Evolutionary conservation across 2,888 invertebrate species (phyloP).

Genomic region (Mamestra brassicae): DNA sequence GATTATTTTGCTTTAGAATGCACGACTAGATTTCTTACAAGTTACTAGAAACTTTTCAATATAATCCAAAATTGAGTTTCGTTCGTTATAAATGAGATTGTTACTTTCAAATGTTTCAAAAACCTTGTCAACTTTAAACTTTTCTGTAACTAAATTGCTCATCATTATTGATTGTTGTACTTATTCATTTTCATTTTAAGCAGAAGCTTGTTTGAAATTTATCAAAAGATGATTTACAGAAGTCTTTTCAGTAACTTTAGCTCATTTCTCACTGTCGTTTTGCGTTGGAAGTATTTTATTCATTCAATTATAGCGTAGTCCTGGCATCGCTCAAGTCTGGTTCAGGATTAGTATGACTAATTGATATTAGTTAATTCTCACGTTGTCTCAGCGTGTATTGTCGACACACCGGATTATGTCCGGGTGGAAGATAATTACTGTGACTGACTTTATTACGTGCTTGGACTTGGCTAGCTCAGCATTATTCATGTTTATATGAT

Average conservation of each 20-base stretch:
- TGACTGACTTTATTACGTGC: conserved; percentile 46
- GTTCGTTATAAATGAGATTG: conserved; percentile 19
- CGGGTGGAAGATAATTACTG: conserved; percentile 15
- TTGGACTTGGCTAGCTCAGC: not conserved
- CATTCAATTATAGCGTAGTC: conserved; percentile 28
- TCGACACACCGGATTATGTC: conserved; percentile 27
- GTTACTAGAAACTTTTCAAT: conserved; percentile 41
- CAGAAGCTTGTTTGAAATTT: conserved; percentile 40
- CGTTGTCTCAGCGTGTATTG: conserved; percentile 17
- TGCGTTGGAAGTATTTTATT: conserved; percentile 45
- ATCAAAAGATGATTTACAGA: conserved; percentile 48
- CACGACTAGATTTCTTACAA: conserved; percentile 29
- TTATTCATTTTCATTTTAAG: conserved; percentile 39
- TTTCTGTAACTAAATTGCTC: conserved; percentile 35
- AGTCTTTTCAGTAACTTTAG: conserved; percentile 43
- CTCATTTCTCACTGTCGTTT: conserved; percentile 53
- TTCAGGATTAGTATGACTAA: conserved; percentile 43
- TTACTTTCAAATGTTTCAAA: conserved; percentile 35
- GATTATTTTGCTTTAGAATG: conserved; percentile 42
- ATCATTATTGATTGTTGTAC: conserved; percentile 50
- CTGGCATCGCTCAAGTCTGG: conserved; percentile 21
- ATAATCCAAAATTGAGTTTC: conserved; percentile 42
- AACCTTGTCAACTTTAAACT: conserved; percentile 23
- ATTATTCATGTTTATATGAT: conserved; percentile 12
- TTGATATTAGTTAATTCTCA: conserved; percentile 40